phyloP scores from a whole-genome alignment of 1,140 invertebrate species.

The Microvelia longipes region DNA sequence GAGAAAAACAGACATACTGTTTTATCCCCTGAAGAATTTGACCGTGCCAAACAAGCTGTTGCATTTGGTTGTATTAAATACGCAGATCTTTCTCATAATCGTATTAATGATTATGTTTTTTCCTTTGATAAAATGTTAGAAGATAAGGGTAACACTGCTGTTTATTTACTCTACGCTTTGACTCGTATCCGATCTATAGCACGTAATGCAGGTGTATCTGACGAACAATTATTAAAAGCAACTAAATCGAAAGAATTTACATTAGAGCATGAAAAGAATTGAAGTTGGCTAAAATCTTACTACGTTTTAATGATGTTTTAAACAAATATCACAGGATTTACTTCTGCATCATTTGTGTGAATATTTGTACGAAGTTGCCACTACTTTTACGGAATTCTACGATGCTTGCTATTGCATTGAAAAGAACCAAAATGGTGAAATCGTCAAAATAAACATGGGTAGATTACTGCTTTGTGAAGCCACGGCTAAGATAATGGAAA shows the following conservation, averaged over 20 bases:
- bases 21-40: constrained; percentile 67
- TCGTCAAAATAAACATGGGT: constrained; percentile 68
- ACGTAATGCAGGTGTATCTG: constrained; percentile 51
- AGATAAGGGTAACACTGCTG: constrained; percentile 96
- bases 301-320: constrained; percentile 79
- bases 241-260: constrained; percentile 40
- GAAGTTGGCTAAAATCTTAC: constrained; percentile 75
- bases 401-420: constrained; percentile 95
- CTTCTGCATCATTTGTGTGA: constrained; percentile 84
- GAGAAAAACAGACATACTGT: constrained; percentile 84
- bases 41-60: constrained; percentile 69
- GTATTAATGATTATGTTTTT: constrained; percentile 91
- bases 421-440: constrained; percentile 55
- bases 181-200: constrained; percentile 88
- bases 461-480: constrained; percentile 84
- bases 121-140: constrained; percentile 99
- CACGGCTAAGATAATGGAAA: constrained; percentile 71
- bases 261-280: constrained; percentile 81
- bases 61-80: constrained; percentile 99
- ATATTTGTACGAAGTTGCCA: constrained; percentile 87
- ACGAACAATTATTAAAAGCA: constrained; percentile 39
- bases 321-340: constrained; percentile 69
- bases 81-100: constrained; percentile 86
- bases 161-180: constrained; percentile 90
- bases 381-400: constrained; percentile 91